Conservation (phyloP, 1,140 invertebrate genomes). For the Eriocheir sinensis region DNA sequence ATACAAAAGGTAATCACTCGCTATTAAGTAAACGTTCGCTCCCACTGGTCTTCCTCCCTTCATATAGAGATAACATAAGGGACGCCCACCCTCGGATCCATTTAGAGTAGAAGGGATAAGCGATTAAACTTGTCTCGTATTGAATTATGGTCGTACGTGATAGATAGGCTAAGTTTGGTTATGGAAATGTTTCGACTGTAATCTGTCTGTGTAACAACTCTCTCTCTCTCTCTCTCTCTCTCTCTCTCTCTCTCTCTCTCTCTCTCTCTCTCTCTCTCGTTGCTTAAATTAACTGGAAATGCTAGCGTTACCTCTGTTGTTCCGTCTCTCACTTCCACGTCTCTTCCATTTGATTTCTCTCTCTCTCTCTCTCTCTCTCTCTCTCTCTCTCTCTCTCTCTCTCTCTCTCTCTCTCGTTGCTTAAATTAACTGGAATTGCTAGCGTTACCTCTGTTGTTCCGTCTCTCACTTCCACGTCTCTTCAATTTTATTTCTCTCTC, state of each 20-base stretch:
- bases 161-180: too few relatives aligned
- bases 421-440: too few relatives aligned
- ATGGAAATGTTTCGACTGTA: neutral
- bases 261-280: neutral
- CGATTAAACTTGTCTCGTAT: neutral
- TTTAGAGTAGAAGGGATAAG: neutral
- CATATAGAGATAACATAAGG: too few relatives aligned
- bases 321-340: neutral
- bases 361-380: neutral
- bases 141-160: neutral
- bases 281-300: too few relatives aligned
- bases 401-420: neutral
- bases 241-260: neutral
- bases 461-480: neutral
- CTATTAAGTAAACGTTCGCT: neutral
- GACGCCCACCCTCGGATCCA: neutral
- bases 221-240: slow-evolving; percentile 4
- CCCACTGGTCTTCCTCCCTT: too few relatives aligned
- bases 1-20: neutral
- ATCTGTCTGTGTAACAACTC: neutral
- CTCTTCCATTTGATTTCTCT: neutral
- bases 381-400: neutral
- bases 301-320: too few relatives aligned
- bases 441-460: too few relatives aligned
- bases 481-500: neutral